These are phyloP conservation scores for Galeopsomyia nigrocyanea DNA, from an alignment of 2,888 invertebrate genomes.

Conservation along the genomic window DNA sequence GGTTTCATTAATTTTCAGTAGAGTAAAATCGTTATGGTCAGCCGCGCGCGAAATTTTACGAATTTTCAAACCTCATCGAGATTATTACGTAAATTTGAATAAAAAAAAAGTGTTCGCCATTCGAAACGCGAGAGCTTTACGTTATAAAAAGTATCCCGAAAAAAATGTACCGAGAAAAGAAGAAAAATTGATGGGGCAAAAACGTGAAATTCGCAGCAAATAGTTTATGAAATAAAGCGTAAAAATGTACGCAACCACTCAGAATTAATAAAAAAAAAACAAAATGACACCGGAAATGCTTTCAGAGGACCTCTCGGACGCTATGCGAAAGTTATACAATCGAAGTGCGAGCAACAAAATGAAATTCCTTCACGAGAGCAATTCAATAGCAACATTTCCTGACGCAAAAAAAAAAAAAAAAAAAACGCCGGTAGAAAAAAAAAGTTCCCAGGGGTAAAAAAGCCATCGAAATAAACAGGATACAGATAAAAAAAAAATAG, in stretches of 20 bases:
- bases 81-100: no score
- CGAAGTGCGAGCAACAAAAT: background rate
- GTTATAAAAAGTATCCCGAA: no score
- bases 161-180: no score
- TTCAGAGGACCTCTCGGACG: constrained; percentile 5
- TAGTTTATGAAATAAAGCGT: no score
- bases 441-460: background rate
- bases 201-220: no score
- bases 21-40: no score
- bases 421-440: background rate
- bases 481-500: background rate
- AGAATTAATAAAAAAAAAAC: background rate
- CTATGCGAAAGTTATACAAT: background rate
- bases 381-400: background rate
- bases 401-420: background rate
- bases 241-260: background rate
- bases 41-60: no score
- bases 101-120: no score
- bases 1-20: no score
- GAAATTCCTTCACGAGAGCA: background rate
- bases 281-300: constrained; percentile 1
- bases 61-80: no score
- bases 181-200: no score
- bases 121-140: no score
- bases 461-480: constrained; percentile 24